Percentiles rank a stretch among this genome's conserved stretches.
Conservation (phyloP, 2,797 vertebrate genomes). For the Ceryle rudis region DNA sequence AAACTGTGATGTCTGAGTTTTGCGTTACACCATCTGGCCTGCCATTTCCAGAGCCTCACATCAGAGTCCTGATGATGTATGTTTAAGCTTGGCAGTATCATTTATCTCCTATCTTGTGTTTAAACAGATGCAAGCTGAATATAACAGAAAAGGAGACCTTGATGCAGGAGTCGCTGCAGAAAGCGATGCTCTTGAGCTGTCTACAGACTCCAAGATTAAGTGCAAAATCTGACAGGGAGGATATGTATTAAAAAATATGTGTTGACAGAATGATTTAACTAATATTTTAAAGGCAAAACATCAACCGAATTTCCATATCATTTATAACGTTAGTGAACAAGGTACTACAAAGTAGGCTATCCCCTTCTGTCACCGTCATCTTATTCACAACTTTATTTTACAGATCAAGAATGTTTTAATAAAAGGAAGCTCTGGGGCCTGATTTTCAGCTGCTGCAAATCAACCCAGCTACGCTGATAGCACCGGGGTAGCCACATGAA, state of each 20-base stretch:
- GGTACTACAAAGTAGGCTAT: slow-evolving; percentile 51
- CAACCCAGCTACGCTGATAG: neutral
- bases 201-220: slow-evolving; percentile 66
- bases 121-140: slow-evolving; percentile 71
- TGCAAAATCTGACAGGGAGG: slow-evolving; percentile 59
- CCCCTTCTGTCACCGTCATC: slow-evolving; percentile 56
- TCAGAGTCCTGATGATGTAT: slow-evolving; percentile 73
- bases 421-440: slow-evolving; percentile 28
- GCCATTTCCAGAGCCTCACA: slow-evolving; percentile 65
- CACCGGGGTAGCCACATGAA: neutral
- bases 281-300: slow-evolving; percentile 73
- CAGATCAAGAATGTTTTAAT: slow-evolving; percentile 52
- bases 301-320: slow-evolving; percentile 39
- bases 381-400: slow-evolving; percentile 47
- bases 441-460: slow-evolving; percentile 58
- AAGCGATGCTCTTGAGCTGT: slow-evolving; percentile 60
- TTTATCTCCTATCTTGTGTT: slow-evolving; percentile 68
- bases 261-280: slow-evolving; percentile 70
- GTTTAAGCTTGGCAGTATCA: slow-evolving; percentile 69
- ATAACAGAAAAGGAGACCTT: slow-evolving; percentile 66
- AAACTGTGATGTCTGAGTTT: slow-evolving; percentile 61
- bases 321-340: slow-evolving; percentile 51
- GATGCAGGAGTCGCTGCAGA: slow-evolving; percentile 25
- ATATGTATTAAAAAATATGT: slow-evolving; percentile 68
- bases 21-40: slow-evolving; percentile 66